phyloP scores from a whole-genome alignment of 2,113 vertebrate species.

The Siniperca knerii region DNA sequence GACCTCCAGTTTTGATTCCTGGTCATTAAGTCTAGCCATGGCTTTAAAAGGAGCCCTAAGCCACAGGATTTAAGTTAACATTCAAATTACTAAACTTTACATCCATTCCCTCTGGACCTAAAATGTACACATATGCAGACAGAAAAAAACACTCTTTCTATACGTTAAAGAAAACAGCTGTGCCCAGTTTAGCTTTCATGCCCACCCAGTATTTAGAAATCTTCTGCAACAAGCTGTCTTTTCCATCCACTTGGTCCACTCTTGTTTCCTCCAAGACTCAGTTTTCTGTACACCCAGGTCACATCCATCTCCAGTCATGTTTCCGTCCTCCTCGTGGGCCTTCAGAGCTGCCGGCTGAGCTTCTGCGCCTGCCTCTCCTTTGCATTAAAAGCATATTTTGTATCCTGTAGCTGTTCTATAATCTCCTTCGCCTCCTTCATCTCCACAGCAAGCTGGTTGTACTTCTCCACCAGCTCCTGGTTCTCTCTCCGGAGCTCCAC shows the following conservation, averaged over 20 bases:
- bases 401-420: slow-evolving; percentile 87
- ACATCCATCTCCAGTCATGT: background rate
- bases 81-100: slow-evolving; percentile 71
- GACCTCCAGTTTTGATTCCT: slow-evolving; percentile 51
- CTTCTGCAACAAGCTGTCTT: slow-evolving; percentile 13
- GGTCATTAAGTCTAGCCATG: slow-evolving; percentile 62
- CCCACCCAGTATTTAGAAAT: slow-evolving; percentile 58
- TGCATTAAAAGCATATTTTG: slow-evolving; percentile 88
- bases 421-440: slow-evolving; percentile 89
- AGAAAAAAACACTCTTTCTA: slow-evolving; percentile 38
- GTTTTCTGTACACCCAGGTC: background rate
- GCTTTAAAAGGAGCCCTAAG: slow-evolving; percentile 66
- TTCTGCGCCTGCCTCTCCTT: slow-evolving; percentile 91
- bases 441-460: slow-evolving; percentile 83
- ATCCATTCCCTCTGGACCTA: slow-evolving; percentile 28
- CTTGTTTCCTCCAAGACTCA: background rate
- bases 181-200: slow-evolving; percentile 44
- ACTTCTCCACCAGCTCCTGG: slow-evolving; percentile 89
- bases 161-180: slow-evolving; percentile 53
- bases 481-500: slow-evolving; percentile 88
- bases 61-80: slow-evolving; percentile 67
- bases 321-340: background rate
- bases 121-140: slow-evolving; percentile 50
- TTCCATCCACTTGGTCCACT: background rate
- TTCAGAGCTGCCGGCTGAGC: slow-evolving; percentile 88